Evolutionary conservation across 2,113 vertebrate species (phyloP).

Genomic region (Carassius carassius): DNA sequence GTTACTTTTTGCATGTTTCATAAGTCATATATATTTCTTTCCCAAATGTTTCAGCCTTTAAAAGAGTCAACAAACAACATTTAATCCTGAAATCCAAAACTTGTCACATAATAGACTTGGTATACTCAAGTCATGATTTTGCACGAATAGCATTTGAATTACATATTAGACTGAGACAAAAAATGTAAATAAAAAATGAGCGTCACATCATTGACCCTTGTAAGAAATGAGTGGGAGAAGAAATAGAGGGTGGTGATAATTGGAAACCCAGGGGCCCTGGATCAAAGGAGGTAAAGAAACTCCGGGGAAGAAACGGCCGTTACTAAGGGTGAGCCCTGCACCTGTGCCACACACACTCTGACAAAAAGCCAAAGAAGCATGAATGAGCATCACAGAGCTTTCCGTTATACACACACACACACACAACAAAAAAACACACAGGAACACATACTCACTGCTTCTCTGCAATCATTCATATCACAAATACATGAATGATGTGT

Average conservation of each 20-base stretch:
- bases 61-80: neutral
- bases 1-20: neutral
- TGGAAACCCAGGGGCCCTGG: slow-evolving; percentile 18
- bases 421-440: slow-evolving; percentile 8
- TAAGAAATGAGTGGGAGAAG: neutral
- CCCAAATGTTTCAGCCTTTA: no score
- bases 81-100: neutral
- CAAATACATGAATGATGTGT: slow-evolving; percentile 44
- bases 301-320: slow-evolving; percentile 33
- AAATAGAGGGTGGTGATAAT: neutral
- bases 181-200: neutral
- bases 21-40: neutral
- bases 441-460: slow-evolving; percentile 23
- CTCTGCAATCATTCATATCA: slow-evolving; percentile 34
- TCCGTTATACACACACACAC: slow-evolving; percentile 14
- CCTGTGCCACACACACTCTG: slow-evolving; percentile 38
- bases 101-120: neutral
- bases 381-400: slow-evolving; percentile 29
- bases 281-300: slow-evolving; percentile 42
- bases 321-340: slow-evolving; percentile 38
- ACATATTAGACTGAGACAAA: neutral
- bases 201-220: neutral
- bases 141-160: slow-evolving; percentile 3
- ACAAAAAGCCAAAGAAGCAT: slow-evolving; percentile 15
- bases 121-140: neutral